Conservation (phyloP, 2,797 vertebrate genomes). For the Simalia tracyae region DNA sequence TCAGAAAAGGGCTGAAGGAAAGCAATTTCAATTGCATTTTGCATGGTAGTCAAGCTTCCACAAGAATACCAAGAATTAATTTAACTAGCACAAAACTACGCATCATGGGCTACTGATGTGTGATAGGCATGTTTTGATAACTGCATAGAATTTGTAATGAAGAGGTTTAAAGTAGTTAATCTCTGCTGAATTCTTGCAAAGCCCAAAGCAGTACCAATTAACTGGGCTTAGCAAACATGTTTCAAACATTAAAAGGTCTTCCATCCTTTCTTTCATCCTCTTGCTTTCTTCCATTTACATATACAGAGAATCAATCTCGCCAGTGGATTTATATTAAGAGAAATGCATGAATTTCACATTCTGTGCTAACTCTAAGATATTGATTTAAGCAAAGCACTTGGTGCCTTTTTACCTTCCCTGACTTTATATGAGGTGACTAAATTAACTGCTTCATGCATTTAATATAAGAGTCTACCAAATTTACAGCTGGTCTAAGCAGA, state of each 20-base stretch:
- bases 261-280: background rate
- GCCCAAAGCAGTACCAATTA: constrained; percentile 10
- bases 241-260: constrained; percentile 35
- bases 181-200: background rate
- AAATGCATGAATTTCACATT: constrained; percentile 52
- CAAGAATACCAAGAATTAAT: constrained; percentile 9
- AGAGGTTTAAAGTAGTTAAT: background rate
- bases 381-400: constrained; percentile 50
- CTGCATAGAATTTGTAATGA: background rate
- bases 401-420: constrained; percentile 42
- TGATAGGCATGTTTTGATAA: constrained; percentile 19
- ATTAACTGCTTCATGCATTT: background rate
- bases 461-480: background rate
- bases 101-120: constrained; percentile 12
- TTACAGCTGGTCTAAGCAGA: background rate
- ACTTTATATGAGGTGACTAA: constrained; percentile 48
- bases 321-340: constrained; percentile 45
- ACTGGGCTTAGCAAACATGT: background rate
- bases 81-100: background rate
- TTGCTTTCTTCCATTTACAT: constrained; percentile 36
- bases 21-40: background rate
- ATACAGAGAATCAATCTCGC: constrained; percentile 36
- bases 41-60: background rate
- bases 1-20: background rate
- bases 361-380: constrained; percentile 51